A percentile compares a stretch with the other conserved stretches of the same genome.
phyloP scores from a whole-genome alignment of 2,888 invertebrate genomes.

The Trichacis sp. region DNA sequence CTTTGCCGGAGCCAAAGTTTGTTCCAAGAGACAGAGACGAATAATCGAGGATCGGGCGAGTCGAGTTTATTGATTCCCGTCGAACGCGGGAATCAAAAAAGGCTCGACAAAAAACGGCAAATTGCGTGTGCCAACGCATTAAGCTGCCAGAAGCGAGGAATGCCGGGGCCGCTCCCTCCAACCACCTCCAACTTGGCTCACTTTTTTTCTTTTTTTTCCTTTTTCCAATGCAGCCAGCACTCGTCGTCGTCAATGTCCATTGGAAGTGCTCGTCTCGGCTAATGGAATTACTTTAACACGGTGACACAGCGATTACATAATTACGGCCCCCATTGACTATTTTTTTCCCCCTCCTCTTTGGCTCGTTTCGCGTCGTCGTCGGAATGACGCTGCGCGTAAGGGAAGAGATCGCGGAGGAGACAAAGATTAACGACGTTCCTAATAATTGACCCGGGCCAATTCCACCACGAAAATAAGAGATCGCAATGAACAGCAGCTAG shows the following conservation, averaged over 20 bases:
- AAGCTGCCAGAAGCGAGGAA: conserved; percentile 35
- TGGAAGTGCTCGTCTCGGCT: conserved; percentile 47
- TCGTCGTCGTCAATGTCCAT: conserved; percentile 4
- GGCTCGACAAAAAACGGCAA: background rate
- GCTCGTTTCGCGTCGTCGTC: conserved; percentile 24
- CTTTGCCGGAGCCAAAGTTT: background rate
- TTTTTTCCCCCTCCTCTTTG: conserved; percentile 9
- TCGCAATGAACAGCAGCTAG: too few species aligned
- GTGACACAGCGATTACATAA: conserved; percentile 67
- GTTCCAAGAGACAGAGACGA: background rate
- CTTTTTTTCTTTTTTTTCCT: background rate
- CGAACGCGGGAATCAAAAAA: too few species aligned
- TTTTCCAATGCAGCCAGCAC: too few species aligned
- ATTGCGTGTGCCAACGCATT: conserved; percentile 22
- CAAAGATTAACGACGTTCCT: conserved; percentile 43
- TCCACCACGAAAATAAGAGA: too few species aligned
- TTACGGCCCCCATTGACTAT: conserved; percentile 37
- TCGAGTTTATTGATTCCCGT: too few species aligned
- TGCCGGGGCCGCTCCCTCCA: conserved; percentile 33
- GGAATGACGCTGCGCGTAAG: conserved; percentile 38
- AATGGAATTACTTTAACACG: conserved; percentile 67
- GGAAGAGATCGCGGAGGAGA: conserved; percentile 37
- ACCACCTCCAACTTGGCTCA: conserved; percentile 11
- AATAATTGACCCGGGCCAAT: too few species aligned
- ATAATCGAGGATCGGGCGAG: background rate